Base-by-base conservation (phyloP, 2,113 vertebrate genomes). In the Neogale vison region DNA sequence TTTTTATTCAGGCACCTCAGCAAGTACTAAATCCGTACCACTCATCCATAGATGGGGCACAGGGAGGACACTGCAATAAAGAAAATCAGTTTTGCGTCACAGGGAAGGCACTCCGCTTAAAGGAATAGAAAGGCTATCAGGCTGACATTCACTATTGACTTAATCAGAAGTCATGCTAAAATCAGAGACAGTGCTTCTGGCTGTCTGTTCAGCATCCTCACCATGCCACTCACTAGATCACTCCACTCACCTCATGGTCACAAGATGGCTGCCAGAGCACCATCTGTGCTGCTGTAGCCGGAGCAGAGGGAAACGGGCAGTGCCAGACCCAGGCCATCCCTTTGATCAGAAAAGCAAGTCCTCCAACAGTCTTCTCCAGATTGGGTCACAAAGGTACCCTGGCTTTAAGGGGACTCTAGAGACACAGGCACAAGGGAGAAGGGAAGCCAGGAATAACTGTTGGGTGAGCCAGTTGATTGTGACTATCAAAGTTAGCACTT, bases 261-360 rank as follows among this genome's bases (percentile, higher is more conserved):
- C 83, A 57, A 45, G 24, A 31, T 21, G 86, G 96, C 81, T 93
- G 77, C 97, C 94, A 74, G 17, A 55, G 92, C 82, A 59, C 79
- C 31, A 1, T 93, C 59, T 18, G 24, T 21, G 14, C 67, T 55
- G 18, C 72, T 69, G 15, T 47, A 61, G 15, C 72, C 45, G 1
- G 69, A 42, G 72, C 57, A 67, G 26, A 14, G 31, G 42, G 26
- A 65, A 79, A 20, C 1, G 20, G 34, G 15, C 59, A 72, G 0
- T 65, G 67, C 36, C 52, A 72, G 71, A 34, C 63, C 34, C 1
- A 0, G 63, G 71, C 31, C n/a, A 31, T 52, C 15, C 4, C 9
- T 91, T 89, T 29, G 4, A 67, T 93, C 20, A 45, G 36, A 85
- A 88, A 74, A 89, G 39, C 31, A 77, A 36, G 24, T 26, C 45